Evolutionary conservation across 2,113 vertebrate genomes (phyloP), one percentile per base, ranked within the genome.

Genomic region (Speoplatyrhinus poulsoni): DNA sequence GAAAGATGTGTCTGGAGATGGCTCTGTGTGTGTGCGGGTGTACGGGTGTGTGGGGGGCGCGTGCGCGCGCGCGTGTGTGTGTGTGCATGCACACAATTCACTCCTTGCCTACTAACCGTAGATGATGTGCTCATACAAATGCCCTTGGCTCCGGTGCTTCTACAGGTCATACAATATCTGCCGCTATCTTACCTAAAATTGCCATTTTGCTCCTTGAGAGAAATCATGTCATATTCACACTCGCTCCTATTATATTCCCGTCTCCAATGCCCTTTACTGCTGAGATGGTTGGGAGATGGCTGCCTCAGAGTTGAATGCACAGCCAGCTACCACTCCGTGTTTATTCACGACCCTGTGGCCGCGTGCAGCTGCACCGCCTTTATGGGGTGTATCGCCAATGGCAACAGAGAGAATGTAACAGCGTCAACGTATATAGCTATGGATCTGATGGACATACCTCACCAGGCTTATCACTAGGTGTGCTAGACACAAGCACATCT

Each of bases 1-100:
- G 72, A 66, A 47, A 46, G n/a, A 58, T 33, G 73, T 81, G 62
- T 71, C 74, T 58, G 49, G 46, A 55, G 46, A 16, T 63, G 15
- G 55, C 65, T 12, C 13, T 49, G 12, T 57, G 46, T 62, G 59
- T 46, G 54, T 69, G 53, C 71, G 48, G 77, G 55, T 56, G 4
- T 36, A 56, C 13, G 12, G 47, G 53, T 48, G 46, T 59, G 47
- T 61, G 63, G 53, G 1, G 57, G 63, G 49, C 68, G 73, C 59
- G 50, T 73, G 56, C 2, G 26, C 2, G 19, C 19, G 19, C 19
- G 19, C 19, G 19, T 1, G 19, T 1, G 19, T 26, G 19, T 26
- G 19, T 26, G 19, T 26, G 26, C 26, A 2, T 26, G 26, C 1
- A 26, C 26, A 26, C 26, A 26, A 26, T 26, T 26, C 26, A 26